Percentiles rank a stretch among this genome's conserved stretches.
These are phyloP conservation scores for Apis laboriosa DNA, from an alignment of 1,140 invertebrate genomes.

Conservation along the genomic window DNA sequence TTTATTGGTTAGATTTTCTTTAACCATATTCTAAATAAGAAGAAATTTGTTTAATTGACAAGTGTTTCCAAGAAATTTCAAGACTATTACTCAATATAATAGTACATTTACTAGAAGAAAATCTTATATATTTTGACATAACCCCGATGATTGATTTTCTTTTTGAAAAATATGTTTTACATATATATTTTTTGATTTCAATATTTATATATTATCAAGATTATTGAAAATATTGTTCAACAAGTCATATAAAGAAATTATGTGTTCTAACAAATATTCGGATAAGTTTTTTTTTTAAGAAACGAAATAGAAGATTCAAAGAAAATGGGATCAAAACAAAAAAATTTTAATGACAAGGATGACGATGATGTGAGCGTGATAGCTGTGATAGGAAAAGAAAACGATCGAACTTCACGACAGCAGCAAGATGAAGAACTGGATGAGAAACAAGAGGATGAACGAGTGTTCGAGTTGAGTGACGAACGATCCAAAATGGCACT, in stretches of 20 bases:
- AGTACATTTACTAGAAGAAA: too few species aligned
- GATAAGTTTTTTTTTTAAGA: background rate
- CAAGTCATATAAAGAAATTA: background rate
- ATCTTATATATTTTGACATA: too few species aligned
- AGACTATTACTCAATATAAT: too few species aligned
- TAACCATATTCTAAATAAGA: background rate
- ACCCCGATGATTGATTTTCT: too few species aligned
- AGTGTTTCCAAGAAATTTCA: background rate
- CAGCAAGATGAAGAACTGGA: background rate
- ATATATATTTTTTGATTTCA: too few species aligned
- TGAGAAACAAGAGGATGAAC: conserved; percentile 1
- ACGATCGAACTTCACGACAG: conserved; percentile 18
- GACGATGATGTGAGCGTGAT: conserved; percentile 41
- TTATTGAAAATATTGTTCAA: background rate
- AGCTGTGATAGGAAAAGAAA: conserved; percentile 32
- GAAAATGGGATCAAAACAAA: background rate
- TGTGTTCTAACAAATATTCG: background rate
- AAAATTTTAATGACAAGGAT: conserved; percentile 4
- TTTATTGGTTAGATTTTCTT: conserved; percentile 1
- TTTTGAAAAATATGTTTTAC: too few species aligned
- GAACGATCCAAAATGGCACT: conserved; percentile 64
- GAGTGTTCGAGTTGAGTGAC: conserved; percentile 64
- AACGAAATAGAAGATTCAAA: background rate
- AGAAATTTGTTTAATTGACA: background rate
- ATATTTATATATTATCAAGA: too few species aligned